phyloP scores from a whole-genome alignment of 2,888 invertebrate species.

The Drosophila niveifrons region DNA sequence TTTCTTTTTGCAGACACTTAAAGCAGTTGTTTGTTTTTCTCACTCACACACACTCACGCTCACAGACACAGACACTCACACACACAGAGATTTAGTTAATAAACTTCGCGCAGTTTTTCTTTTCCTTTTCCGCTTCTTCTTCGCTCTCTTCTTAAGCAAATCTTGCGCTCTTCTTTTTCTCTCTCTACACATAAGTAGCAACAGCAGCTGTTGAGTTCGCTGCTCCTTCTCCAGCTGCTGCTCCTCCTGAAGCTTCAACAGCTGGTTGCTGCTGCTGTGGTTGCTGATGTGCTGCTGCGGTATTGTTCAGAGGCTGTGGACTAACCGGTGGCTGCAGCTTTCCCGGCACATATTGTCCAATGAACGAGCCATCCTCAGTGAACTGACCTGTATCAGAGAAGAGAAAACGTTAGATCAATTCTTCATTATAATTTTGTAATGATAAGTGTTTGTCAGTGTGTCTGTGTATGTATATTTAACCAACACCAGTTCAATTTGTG shows the following conservation, averaged over 20 bases:
- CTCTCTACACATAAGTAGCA: conserved; percentile 89
- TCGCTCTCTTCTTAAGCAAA: background rate
- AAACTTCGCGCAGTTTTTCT: conserved; percentile 31
- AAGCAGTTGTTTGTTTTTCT: conserved; percentile 53
- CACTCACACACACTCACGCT: conserved; percentile 4
- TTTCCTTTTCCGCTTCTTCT: conserved; percentile 4
- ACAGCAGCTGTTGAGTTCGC: conserved; percentile 84
- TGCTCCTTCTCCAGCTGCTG: conserved; percentile 15
- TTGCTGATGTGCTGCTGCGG: conserved; percentile 82
- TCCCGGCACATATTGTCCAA: conserved; percentile 97
- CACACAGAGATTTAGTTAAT: conserved; percentile 45
- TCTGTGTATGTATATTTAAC: conserved; percentile 42
- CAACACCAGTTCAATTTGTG: conserved; percentile 41
- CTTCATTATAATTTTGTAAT: background rate
- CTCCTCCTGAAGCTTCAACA: background rate
- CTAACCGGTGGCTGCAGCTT: conserved; percentile 89
- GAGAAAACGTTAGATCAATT: background rate
- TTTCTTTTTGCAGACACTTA: conserved; percentile 61
- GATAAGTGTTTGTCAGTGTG: background rate
- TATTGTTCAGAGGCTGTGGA: conserved; percentile 83
- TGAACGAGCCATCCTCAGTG: conserved; percentile 98
- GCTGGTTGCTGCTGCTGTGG: conserved; percentile 65
- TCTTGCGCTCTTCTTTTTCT: no score
- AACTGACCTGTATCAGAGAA: conserved; percentile 88
- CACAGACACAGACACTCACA: conserved; percentile 1